Percentiles rank a stretch among this genome's conserved stretches.
These are phyloP conservation scores for Brachionus sp. DNA, from an alignment of 1,140 invertebrate species.

Conservation along the genomic window DNA sequence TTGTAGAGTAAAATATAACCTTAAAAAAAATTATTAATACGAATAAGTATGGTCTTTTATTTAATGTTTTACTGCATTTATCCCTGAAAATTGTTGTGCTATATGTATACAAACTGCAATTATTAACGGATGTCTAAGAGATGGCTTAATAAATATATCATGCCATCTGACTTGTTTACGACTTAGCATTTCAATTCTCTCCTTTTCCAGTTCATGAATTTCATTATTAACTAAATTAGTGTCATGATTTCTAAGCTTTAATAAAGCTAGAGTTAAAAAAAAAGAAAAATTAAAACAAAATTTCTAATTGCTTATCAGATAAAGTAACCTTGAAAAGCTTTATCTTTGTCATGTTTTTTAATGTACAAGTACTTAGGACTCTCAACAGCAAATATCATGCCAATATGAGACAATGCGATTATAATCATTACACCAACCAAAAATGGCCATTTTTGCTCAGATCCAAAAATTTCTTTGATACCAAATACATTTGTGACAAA, in stretches of 20 bases:
- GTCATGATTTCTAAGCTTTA: background rate
- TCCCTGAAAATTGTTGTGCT: conserved; percentile 32
- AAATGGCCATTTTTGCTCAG: conserved; percentile 79
- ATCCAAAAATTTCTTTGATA: conserved; percentile 55
- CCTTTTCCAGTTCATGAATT: background rate
- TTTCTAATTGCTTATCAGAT: no score
- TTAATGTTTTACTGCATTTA: conserved; percentile 7
- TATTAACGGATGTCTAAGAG: conserved; percentile 13
- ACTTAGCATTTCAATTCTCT: background rate
- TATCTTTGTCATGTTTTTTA: background rate
- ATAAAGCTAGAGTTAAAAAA: background rate
- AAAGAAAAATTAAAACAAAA: background rate
- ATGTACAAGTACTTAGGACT: conserved; percentile 67
- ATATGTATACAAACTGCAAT: conserved; percentile 1
- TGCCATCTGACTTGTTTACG: conserved; percentile 8
- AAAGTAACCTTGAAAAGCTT: background rate
- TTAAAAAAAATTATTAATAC: background rate
- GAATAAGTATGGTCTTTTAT: no score
- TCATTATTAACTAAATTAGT: background rate
- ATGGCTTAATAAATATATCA: background rate
- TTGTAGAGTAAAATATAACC: conserved; percentile 65
- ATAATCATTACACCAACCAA: conserved; percentile 74
- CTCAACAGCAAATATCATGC: conserved; percentile 65
- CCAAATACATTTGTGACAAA: conserved; percentile 69
- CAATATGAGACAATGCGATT: conserved; percentile 81